Percentiles rank a stretch among this genome's conserved stretches.
Conservation (phyloP, 2,113 vertebrate genomes). For the Hyla sarda region DNA sequence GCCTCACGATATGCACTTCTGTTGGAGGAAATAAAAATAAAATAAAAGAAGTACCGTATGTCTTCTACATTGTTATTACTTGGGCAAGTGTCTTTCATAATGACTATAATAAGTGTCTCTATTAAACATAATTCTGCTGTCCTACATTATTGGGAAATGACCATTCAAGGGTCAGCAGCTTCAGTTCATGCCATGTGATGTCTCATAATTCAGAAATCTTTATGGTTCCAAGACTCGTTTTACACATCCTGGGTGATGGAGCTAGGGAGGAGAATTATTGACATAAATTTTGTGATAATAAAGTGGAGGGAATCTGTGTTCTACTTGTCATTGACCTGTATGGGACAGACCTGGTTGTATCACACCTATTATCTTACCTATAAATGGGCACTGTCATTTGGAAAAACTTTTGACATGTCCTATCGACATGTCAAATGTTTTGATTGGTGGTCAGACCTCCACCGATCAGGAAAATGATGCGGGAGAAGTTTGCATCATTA, state of each 20-base stretch:
- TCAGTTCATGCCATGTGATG: constrained; percentile 10
- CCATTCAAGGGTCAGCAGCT: constrained; percentile 38
- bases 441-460: too few relatives aligned
- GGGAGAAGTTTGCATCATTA: too few relatives aligned
- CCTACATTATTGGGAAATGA: constrained; percentile 20
- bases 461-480: too few relatives aligned
- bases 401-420: too few relatives aligned
- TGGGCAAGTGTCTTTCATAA: constrained; percentile 3
- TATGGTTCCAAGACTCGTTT: constrained; percentile 41
- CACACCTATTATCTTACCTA: background rate
- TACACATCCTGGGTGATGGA: constrained; percentile 19
- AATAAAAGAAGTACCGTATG: background rate
- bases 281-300: constrained; percentile 35
- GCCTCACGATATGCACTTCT: background rate
- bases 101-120: constrained; percentile 1
- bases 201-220: constrained; percentile 41
- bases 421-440: too few relatives aligned
- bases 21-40: constrained; percentile 12
- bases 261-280: constrained; percentile 19
- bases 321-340: constrained; percentile 32
- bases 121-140: constrained; percentile 11
- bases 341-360: background rate
- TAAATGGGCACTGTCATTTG: too few relatives aligned
- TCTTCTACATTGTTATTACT: background rate
- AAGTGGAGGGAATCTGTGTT: constrained; percentile 28